phyloP scores from a whole-genome alignment of 2,888 invertebrate species.

The Drosophila nr. fundita region DNA sequence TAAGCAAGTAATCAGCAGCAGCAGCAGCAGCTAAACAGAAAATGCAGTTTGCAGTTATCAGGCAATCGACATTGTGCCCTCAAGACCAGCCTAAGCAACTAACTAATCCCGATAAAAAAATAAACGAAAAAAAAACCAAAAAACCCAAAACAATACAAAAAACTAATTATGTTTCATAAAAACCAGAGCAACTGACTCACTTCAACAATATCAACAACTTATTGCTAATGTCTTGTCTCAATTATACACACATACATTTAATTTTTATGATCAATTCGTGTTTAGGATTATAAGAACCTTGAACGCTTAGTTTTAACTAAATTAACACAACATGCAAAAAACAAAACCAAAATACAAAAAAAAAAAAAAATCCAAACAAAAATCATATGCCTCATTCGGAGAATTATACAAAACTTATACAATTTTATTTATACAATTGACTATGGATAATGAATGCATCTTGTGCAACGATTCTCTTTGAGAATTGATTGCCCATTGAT shows the following conservation, averaged over 20 bases:
- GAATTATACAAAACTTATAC: conserved; percentile 54
- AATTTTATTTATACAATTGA: conserved; percentile 60
- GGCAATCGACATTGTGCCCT: conserved; percentile 40
- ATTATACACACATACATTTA: conserved; percentile 55
- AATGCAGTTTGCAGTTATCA: conserved; percentile 47
- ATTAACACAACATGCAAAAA: conserved; percentile 62
- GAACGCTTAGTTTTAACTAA: conserved; percentile 78
- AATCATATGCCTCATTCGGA: conserved; percentile 38
- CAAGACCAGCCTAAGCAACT: conserved; percentile 52
- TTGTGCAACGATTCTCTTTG: conserved; percentile 27
- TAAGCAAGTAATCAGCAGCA: conserved; percentile 39
- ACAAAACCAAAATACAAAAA: conserved; percentile 21
- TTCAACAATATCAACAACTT: conserved; percentile 47
- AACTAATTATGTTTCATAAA: conserved; percentile 36
- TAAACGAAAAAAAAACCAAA: conserved; percentile 11
- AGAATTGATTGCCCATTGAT: conserved; percentile 17
- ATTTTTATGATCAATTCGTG: conserved; percentile 72
- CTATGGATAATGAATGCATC: conserved; percentile 39
- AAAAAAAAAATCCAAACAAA: conserved; percentile 29
- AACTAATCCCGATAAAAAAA: conserved; percentile 39
- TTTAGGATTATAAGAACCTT: conserved; percentile 75
- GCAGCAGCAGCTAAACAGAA: conserved; percentile 38
- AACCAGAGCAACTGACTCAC: conserved; percentile 31
- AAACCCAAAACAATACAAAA: conserved; percentile 28
- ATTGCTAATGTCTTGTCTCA: conserved; percentile 59